phyloP scores from a whole-genome alignment of 2,113 vertebrate species.

The Pomatostomus ruficeps region DNA sequence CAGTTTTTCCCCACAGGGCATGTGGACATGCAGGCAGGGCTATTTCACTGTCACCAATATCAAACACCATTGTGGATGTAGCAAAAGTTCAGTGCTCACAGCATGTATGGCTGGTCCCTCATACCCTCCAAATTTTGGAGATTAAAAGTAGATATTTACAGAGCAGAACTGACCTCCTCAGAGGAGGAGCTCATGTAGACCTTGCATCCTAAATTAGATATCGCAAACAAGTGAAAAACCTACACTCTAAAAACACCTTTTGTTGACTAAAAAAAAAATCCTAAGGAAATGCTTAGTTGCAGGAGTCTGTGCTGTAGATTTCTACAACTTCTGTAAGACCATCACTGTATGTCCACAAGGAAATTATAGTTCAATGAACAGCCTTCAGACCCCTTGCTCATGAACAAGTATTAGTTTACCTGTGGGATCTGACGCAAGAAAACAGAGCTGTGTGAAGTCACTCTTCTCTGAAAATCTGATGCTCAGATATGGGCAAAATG shows the following conservation, averaged over 20 bases:
- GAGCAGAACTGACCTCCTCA: neutral
- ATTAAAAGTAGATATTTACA: neutral
- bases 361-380: neutral
- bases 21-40: neutral
- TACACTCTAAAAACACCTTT: neutral
- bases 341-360: neutral
- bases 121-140: accelerated
- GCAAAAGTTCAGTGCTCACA: neutral
- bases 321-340: neutral
- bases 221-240: neutral
- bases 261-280: neutral
- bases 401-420: neutral
- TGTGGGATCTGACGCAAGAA: neutral
- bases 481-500: neutral
- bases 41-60: neutral
- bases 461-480: neutral
- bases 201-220: neutral
- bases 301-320: neutral
- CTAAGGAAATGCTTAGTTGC: neutral
- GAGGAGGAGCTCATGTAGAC: neutral
- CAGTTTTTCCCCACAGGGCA: neutral
- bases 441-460: neutral
- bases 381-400: neutral
- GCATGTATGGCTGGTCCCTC: too few relatives aligned
- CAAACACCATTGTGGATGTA: neutral